Base-by-base conservation (phyloP, 2,113 vertebrate genomes). In the Pseudonaja textilis region DNA sequence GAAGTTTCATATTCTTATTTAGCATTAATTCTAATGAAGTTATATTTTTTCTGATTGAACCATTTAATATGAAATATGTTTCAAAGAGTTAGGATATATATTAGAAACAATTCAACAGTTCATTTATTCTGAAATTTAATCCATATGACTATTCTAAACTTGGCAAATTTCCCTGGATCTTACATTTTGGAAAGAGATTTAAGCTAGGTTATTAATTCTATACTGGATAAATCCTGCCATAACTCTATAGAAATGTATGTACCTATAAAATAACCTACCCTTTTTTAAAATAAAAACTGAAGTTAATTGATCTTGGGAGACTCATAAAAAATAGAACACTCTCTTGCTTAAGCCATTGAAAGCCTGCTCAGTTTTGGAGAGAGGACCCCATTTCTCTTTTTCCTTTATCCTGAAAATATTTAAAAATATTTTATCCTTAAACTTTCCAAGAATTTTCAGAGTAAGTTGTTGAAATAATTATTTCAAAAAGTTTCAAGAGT, bases 131-230 rank as follows among this genome's bases (percentile, higher is more conserved):
- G 86, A 52, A 85, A 88, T 94, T 93, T 92, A 92, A 90, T 81
- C 87, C 74, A 74, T 8, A 85, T 85, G 47, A 54, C 56, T 91
- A 91, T 86, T 90, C 39, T 92, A 89, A 93, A 39, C 39, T 85
- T 92, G 91, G 93, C 64, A 89, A 47, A 94, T 93, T 91, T 92
- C 86, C 86, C 56, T 87, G 85, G 86, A 86, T n/a, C 56, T 52
- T 61, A 26, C 88, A 92, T 90, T 94, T 90, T 55, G 42, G 42
- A 92, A 92, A 88, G 45, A 93, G 56, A 92, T 42, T 86, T 91
- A 92, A 93, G 50, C 45, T 89, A 55, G 86, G 69, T 61, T 92
- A 74, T 91, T 92, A 92, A 91, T 92, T 92, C 42, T 61, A 12
- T 25, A 20, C 74, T 87, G 87, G 23, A 91, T 92, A 89, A 91